Evolutionary conservation across 2,797 vertebrate genomes (phyloP).

Genomic region (Ptychadena robeensis): DNA sequence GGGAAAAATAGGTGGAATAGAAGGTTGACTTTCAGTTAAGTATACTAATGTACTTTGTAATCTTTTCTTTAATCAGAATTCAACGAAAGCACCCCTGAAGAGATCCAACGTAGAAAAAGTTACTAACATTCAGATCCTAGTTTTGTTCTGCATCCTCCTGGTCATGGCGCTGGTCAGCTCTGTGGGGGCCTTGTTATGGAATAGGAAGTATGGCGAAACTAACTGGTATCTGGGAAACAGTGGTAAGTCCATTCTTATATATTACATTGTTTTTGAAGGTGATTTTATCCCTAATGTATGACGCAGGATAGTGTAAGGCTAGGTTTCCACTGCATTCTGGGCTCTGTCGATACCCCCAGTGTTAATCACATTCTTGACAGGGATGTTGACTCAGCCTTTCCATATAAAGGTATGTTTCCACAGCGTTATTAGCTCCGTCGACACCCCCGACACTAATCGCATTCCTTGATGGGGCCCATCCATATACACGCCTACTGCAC

Average conservation of each 20-base stretch:
- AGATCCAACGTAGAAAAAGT: constrained; percentile 97
- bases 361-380: too few species aligned
- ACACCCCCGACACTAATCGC: too few species aligned
- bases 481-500: too few species aligned
- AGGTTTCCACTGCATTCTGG: too few species aligned
- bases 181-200: constrained; percentile 94
- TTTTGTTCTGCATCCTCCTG: constrained; percentile 93
- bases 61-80: constrained; percentile 81
- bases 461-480: too few species aligned
- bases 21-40: too few species aligned
- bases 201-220: constrained; percentile 83
- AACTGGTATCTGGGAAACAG: constrained; percentile 94
- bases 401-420: too few species aligned
- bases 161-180: constrained; percentile 98
- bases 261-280: not conserved
- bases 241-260: constrained; percentile 75
- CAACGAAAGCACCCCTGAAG: constrained; percentile 97
- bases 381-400: too few species aligned
- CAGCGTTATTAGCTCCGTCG: too few species aligned
- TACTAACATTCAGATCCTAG: constrained; percentile 96
- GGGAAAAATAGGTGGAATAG: too few species aligned
- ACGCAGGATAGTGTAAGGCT: not conserved
- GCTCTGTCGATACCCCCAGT: too few species aligned
- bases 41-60: not conserved
- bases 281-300: not conserved